Evolutionary conservation across 2,113 vertebrate species (phyloP).

Genomic region (Aleadryas rufinucha): DNA sequence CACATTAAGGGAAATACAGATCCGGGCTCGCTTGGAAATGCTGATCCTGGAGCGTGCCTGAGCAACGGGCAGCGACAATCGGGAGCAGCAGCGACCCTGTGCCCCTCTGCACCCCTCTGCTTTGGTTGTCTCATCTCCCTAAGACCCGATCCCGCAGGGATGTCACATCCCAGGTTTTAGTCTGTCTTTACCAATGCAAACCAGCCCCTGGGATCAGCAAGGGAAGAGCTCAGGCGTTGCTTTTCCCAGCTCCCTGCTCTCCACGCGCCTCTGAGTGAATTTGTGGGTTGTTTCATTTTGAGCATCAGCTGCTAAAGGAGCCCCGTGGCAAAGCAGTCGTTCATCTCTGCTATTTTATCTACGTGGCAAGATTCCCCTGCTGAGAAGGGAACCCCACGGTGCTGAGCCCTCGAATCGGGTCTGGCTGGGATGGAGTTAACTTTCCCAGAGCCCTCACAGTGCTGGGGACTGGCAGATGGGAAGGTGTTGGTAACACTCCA

Average conservation of each 20-base stretch:
- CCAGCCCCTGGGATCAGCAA: background rate
- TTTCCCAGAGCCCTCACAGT: background rate
- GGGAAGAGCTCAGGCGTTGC: background rate
- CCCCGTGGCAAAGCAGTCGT: background rate
- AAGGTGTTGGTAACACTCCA: background rate
- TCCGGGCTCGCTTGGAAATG: background rate
- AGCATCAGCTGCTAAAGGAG: background rate
- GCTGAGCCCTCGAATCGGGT: background rate
- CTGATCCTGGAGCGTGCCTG: slow-evolving; percentile 5
- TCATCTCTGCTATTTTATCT: background rate
- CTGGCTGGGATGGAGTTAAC: background rate
- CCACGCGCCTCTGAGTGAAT: fast-evolving
- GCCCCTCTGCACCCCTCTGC: background rate
- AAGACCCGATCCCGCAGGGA: background rate
- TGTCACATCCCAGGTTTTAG: background rate
- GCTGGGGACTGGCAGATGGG: background rate
- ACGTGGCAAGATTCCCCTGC: background rate
- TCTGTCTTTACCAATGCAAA: background rate
- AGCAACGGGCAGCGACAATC: background rate
- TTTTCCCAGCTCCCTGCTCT: background rate
- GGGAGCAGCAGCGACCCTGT: background rate
- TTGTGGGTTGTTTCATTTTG: background rate
- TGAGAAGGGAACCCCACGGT: background rate
- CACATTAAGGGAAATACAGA: slow-evolving; percentile 44
- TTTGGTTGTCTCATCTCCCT: background rate